phyloP scores from a whole-genome alignment of 2,888 invertebrate species.

The Anthoptus insignis region DNA sequence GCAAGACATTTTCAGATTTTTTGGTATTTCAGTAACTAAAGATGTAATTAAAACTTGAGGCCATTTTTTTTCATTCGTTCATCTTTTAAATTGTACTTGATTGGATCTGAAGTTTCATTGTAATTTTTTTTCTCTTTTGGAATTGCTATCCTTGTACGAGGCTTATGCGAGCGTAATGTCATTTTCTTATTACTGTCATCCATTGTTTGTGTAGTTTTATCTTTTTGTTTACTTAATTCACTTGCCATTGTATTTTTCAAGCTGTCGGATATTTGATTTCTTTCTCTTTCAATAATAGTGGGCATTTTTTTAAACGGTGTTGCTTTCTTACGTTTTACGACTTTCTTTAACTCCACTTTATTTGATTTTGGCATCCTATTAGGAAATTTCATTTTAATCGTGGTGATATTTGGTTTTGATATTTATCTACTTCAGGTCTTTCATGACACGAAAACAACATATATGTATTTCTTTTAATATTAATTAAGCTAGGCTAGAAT shows the following conservation, averaged over 20 bases:
- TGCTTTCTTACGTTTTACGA: too few relatives aligned
- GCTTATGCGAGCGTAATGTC: slow-evolving; percentile 48
- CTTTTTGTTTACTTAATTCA: neutral
- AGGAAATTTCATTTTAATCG: too few relatives aligned
- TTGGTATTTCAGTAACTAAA: slow-evolving; percentile 52
- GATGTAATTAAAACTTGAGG: slow-evolving; percentile 64
- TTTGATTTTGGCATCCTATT: too few relatives aligned
- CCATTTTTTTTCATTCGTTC: slow-evolving; percentile 65
- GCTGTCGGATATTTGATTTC: slow-evolving; percentile 67
- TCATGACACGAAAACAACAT: too few relatives aligned
- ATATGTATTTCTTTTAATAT: too few relatives aligned
- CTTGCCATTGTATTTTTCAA: slow-evolving; percentile 57
- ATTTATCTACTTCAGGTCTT: too few relatives aligned
- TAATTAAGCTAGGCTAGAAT: too few relatives aligned
- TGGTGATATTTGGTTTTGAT: too few relatives aligned
- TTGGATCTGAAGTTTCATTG: slow-evolving; percentile 38
- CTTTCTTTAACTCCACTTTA: too few relatives aligned
- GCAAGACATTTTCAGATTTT: too few relatives aligned
- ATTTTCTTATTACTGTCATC: slow-evolving; percentile 34
- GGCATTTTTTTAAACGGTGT: too few relatives aligned
- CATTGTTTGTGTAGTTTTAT: slow-evolving; percentile 1
- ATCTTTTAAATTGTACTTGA: slow-evolving; percentile 57
- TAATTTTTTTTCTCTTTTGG: slow-evolving; percentile 41
- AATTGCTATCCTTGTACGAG: slow-evolving; percentile 23
- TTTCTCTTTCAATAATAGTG: too few relatives aligned